These are phyloP conservation scores for Atta cephalotes DNA, from an alignment of 1,140 invertebrate species.

Conservation along the genomic window DNA sequence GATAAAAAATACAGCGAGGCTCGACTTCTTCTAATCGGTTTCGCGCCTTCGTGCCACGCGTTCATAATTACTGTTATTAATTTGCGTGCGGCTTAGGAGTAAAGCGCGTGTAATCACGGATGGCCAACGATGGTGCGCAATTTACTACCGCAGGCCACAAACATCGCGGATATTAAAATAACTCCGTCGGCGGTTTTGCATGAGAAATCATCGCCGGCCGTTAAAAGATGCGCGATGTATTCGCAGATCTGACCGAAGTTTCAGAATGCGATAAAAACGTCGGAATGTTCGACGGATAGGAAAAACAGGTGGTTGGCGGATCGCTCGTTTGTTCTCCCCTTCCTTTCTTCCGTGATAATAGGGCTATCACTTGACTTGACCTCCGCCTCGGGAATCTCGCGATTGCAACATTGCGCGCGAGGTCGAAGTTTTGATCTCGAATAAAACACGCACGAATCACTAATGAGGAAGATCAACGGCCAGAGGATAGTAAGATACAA, in stretches of 20 bases:
- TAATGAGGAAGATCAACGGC: background rate
- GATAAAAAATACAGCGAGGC: background rate
- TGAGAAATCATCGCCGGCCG: background rate
- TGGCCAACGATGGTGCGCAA: slow-evolving; percentile 21
- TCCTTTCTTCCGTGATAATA: slow-evolving; percentile 48
- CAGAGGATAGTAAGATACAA: background rate
- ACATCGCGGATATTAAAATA: slow-evolving; percentile 46
- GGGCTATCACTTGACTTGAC: slow-evolving; percentile 63
- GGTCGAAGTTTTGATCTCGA: slow-evolving; percentile 52
- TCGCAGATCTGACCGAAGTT: slow-evolving; percentile 13
- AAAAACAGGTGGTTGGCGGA: slow-evolving; percentile 69
- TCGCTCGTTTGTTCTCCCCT: slow-evolving; percentile 50
- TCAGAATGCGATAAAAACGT: slow-evolving; percentile 23
- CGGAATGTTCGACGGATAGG: background rate
- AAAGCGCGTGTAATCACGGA: slow-evolving; percentile 48
- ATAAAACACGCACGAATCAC: background rate
- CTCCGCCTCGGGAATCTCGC: slow-evolving; percentile 41
- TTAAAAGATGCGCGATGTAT: background rate
- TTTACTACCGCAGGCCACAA: slow-evolving; percentile 38
- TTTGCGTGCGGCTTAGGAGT: slow-evolving; percentile 31
- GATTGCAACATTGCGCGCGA: slow-evolving; percentile 23
- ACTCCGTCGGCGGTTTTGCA: slow-evolving; percentile 32
- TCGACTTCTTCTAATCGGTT: background rate
- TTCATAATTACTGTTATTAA: slow-evolving; percentile 50
- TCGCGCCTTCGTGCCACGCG: background rate